Evolutionary conservation across 1,140 invertebrate species (phyloP), one percentile per base, ranked within the genome.

Genomic region (Paraescarpia echinospica): DNA sequence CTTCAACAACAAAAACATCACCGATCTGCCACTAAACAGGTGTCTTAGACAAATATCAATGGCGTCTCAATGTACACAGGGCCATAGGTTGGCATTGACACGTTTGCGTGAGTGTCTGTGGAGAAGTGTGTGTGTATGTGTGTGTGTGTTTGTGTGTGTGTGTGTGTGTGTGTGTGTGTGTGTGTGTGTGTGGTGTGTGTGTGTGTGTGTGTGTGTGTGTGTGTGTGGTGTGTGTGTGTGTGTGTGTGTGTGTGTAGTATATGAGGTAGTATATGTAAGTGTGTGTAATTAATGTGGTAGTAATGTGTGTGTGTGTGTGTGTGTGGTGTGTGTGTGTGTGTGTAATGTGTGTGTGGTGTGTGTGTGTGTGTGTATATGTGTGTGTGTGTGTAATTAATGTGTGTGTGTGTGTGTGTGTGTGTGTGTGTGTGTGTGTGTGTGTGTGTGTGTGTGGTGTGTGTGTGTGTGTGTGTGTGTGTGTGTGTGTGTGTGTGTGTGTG

Each of bases 111-210:
- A 2, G 35, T 90, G 34, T 90, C 14, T 90, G n/a, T 34, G 33
- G 14, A 90, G 6, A n/a, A n/a, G 35, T 31, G 18, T 90, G 35
- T 90, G 35, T 90, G 35, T 9, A 22, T 33, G 14, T 90, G 35
- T 90, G 35, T 33, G 35, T 90, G 35, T 33, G 35, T 90, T 12
- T 33, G 35, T 90, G 89, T 33, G 89, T 90, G 89, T 33, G 89
- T 90, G 89, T 33, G 89, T 90, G 89, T 33, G 89, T 90, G 89
- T 35, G 89, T 90, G 89, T 33, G 89, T 90, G 89, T n/a, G 89
- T n/a, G 89, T 22, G 89, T 89, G 89, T 89, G 34, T 89, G 4
- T 4, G 4, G 89, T 18, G 89, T 89, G 89, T 89, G 89, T 89
- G n/a, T 89, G 89, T 89, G 41, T 41, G 41, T 41, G 41, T 41